phyloP scores from a whole-genome alignment of 2,888 invertebrate genomes.

The Papilio demoleus region DNA sequence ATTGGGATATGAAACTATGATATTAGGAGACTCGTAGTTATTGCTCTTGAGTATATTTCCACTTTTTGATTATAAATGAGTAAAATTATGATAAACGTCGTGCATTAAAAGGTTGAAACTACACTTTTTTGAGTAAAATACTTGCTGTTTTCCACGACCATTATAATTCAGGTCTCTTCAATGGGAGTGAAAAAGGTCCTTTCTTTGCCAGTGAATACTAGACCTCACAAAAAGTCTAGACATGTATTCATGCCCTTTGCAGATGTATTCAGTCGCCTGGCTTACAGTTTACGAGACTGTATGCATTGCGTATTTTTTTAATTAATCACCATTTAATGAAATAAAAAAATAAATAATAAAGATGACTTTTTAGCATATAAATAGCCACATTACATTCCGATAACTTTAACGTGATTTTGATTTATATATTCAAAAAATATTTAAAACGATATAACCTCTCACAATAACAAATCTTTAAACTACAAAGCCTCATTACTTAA shows the following conservation, averaged over 20 bases:
- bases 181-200: constrained; percentile 28
- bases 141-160: constrained; percentile 20
- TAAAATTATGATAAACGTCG: not conserved
- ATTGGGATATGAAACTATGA: too few relatives aligned
- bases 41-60: too few relatives aligned
- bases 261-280: constrained; percentile 17
- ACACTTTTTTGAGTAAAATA: not conserved
- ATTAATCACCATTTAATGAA: not conserved
- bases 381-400: not conserved
- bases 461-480: too few relatives aligned
- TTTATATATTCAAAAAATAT: too few relatives aligned
- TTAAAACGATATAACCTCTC: too few relatives aligned
- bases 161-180: constrained; percentile 29
- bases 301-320: not conserved
- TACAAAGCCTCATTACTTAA: too few relatives aligned
- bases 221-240: constrained; percentile 39
- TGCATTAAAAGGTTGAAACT: not conserved
- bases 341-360: too few relatives aligned
- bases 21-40: too few relatives aligned
- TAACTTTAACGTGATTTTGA: too few relatives aligned
- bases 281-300: not conserved
- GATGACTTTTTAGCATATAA: not conserved
- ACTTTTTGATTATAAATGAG: not conserved
- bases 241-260: constrained; percentile 29
- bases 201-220: constrained; percentile 32